These are phyloP conservation scores for Drosophila colorata DNA, from an alignment of 2,888 invertebrate genomes.

Conservation along the genomic window DNA sequence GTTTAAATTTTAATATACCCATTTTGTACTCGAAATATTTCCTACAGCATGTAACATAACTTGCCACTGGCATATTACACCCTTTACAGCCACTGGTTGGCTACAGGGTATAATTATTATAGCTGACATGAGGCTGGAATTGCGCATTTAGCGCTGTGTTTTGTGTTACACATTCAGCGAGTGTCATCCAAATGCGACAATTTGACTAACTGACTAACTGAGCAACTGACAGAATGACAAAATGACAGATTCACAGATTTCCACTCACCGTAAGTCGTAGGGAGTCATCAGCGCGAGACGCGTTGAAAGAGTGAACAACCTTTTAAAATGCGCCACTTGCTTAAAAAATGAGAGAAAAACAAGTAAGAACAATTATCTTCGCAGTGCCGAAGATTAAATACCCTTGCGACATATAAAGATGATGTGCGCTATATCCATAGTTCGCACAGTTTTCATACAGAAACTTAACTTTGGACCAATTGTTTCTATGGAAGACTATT, in stretches of 20 bases:
- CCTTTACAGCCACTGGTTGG: not conserved
- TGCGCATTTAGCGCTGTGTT: slow-evolving; percentile 34
- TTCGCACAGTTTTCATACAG: too few species aligned
- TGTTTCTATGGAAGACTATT: too few species aligned
- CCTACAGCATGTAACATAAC: not conserved
- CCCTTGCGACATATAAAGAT: not conserved
- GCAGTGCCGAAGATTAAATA: not conserved
- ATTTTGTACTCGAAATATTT: not conserved
- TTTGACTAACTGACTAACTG: slow-evolving; percentile 43
- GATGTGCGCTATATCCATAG: too few species aligned
- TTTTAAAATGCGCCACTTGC: slow-evolving; percentile 53
- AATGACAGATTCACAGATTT: slow-evolving; percentile 38
- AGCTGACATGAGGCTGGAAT: slow-evolving; percentile 17
- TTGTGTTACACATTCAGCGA: slow-evolving; percentile 41
- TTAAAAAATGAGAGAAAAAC: slow-evolving; percentile 22
- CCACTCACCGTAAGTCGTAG: slow-evolving; percentile 33
- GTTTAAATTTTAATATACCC: too few species aligned
- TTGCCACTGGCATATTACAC: not conserved
- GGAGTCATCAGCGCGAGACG: slow-evolving; percentile 55
- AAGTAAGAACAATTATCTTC: not conserved
- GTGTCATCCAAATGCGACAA: slow-evolving; percentile 62
- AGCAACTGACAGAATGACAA: slow-evolving; percentile 18
- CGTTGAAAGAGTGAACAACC: slow-evolving; percentile 63
- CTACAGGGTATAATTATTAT: slow-evolving; percentile 26
- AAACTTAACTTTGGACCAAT: too few species aligned